Percentiles rank a stretch among this genome's conserved stretches.
Conservation (phyloP, 2,797 vertebrate genomes). For the Scolopax rusticola region DNA sequence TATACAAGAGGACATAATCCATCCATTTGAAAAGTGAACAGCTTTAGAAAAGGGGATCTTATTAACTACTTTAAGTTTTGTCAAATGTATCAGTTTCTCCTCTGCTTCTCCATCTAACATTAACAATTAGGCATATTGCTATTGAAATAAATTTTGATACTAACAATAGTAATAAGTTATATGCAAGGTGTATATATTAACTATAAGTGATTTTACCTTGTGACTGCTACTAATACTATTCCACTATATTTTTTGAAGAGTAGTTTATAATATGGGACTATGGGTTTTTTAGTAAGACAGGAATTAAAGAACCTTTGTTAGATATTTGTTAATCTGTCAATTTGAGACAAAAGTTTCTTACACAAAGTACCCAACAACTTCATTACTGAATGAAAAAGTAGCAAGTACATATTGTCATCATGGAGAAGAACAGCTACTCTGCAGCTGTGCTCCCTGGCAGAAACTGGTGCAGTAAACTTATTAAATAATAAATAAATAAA, state of each 20-base stretch:
- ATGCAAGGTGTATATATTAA: not conserved
- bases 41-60: not conserved
- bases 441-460: constrained; percentile 51
- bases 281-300: not conserved
- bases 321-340: not conserved
- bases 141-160: not conserved
- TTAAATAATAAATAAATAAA: constrained; percentile 69
- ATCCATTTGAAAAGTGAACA: not conserved
- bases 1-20: not conserved
- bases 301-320: not conserved
- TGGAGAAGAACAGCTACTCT: not conserved
- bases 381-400: not conserved
- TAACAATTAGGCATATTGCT: not conserved
- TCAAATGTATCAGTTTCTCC: not conserved
- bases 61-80: not conserved
- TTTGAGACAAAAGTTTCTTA: not conserved
- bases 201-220: not conserved
- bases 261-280: not conserved
- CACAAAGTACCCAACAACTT: not conserved
- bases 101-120: not conserved
- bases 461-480: constrained; percentile 7
- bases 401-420: not conserved
- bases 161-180: not conserved
- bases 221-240: not conserved
- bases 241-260: not conserved